These are phyloP conservation scores for Epirrhoe alternata DNA, from an alignment of 2,888 invertebrate species.

Conservation along the genomic window DNA sequence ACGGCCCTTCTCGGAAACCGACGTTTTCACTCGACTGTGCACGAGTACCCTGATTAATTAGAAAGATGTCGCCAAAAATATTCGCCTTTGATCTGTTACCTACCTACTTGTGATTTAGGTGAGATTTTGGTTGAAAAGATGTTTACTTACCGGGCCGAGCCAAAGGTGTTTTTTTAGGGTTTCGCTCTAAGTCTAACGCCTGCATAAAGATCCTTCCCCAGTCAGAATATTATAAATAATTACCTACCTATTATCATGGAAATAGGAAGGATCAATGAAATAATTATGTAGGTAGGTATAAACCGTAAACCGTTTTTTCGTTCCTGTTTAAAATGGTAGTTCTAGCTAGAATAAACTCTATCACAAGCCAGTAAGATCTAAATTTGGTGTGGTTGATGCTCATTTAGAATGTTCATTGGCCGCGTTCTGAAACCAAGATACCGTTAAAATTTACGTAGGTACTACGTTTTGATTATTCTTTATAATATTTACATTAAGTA, in stretches of 20 bases:
- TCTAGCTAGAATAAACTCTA: slow-evolving; percentile 4
- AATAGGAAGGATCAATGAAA: no score
- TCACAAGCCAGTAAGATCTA: neutral
- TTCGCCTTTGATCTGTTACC: slow-evolving; percentile 22
- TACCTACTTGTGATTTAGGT: slow-evolving; percentile 1
- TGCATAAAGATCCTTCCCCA: no score
- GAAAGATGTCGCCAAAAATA: slow-evolving; percentile 25
- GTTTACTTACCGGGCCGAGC: neutral
- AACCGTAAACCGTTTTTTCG: no score
- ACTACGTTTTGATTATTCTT: neutral
- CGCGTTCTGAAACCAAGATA: slow-evolving; percentile 5
- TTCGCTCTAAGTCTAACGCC: no score
- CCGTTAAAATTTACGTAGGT: neutral
- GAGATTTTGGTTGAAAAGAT: neutral
- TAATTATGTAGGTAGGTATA: no score
- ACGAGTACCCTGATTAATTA: slow-evolving; percentile 27
- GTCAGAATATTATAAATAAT: no score
- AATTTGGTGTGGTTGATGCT: neutral
- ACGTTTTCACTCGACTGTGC: slow-evolving; percentile 23
- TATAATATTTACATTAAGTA: no score
- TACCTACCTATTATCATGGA: no score
- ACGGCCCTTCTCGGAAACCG: slow-evolving; percentile 25
- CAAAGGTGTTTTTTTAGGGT: no score
- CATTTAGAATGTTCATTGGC: neutral
- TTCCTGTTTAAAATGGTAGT: no score